Conservation (phyloP, 2,113 vertebrate species). For the Oceanites oceanicus region DNA sequence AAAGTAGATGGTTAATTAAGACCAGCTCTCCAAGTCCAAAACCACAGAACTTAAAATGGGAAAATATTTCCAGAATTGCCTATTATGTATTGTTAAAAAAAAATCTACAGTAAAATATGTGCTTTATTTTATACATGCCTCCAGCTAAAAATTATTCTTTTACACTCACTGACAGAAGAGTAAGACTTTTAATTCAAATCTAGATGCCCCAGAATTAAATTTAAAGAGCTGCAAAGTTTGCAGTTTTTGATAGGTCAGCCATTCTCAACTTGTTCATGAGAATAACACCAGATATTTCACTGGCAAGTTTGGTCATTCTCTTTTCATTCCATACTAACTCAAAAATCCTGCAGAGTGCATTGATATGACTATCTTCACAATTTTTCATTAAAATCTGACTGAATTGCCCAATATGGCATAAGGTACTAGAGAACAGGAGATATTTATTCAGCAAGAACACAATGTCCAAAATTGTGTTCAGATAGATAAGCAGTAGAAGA, state of each 20-base stretch:
- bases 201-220: slow-evolving; percentile 67
- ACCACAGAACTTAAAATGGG: slow-evolving; percentile 81
- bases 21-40: slow-evolving; percentile 77
- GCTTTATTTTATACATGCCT: slow-evolving; percentile 75
- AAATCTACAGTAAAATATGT: slow-evolving; percentile 72
- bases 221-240: slow-evolving; percentile 65
- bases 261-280: slow-evolving; percentile 14
- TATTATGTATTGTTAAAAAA: slow-evolving; percentile 77
- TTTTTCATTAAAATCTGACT: not conserved
- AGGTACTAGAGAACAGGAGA: not conserved
- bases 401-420: not conserved
- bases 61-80: slow-evolving; percentile 83
- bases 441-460: not conserved
- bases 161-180: slow-evolving; percentile 57
- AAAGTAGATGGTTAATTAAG: slow-evolving; percentile 82
- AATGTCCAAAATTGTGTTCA: not conserved
- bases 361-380: not conserved
- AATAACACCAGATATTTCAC: slow-evolving; percentile 30
- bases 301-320: not conserved
- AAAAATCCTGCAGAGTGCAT: not conserved
- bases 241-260: slow-evolving; percentile 57
- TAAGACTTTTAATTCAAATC: slow-evolving; percentile 61
- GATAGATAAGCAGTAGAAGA: not conserved
- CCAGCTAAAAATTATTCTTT: slow-evolving; percentile 71
- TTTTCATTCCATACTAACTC: not conserved